A percentile compares a stretch with the other conserved stretches of the same genome.
These are phyloP conservation scores for Xiphophorus birchmanni DNA, from an alignment of 2,797 vertebrate genomes.

Conservation along the genomic window DNA sequence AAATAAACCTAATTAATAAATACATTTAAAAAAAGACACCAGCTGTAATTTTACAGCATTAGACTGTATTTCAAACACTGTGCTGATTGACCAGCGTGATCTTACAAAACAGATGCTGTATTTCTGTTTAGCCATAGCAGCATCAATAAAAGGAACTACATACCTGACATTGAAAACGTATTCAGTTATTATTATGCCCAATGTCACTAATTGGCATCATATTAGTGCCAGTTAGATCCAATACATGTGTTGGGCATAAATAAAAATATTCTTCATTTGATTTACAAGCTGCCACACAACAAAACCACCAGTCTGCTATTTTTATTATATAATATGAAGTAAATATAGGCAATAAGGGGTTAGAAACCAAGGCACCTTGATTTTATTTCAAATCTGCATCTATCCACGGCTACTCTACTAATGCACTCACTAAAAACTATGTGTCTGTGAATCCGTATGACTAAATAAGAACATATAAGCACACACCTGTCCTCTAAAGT, in stretches of 20 bases:
- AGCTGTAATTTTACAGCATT: not conserved
- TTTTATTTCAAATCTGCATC: not conserved
- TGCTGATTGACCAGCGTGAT: not conserved
- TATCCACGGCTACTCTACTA: not conserved
- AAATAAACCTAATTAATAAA: too few species aligned
- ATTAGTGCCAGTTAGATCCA: not conserved
- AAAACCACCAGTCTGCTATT: not conserved
- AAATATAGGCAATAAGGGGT: not conserved
- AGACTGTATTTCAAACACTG: not conserved
- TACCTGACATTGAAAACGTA: not conserved
- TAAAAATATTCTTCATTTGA: not conserved
- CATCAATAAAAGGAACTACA: not conserved
- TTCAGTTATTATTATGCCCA: not conserved
- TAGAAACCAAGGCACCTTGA: not conserved
- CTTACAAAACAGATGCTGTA: not conserved
- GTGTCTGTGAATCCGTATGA: not conserved
- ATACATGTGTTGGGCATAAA: not conserved
- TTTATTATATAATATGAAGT: not conserved
- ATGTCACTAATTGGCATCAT: not conserved
- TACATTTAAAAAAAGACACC: too few species aligned
- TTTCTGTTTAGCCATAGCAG: not conserved
- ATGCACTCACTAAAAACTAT: not conserved
- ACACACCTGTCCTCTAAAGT: slow-evolving; percentile 87
- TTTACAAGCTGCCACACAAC: not conserved
- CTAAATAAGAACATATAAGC: slow-evolving; percentile 3